A percentile compares a stretch with the other conserved stretches of the same genome.
Evolutionary conservation across 1,140 invertebrate genomes (phyloP).

Genomic region (Melipona quadrifasciata): DNA sequence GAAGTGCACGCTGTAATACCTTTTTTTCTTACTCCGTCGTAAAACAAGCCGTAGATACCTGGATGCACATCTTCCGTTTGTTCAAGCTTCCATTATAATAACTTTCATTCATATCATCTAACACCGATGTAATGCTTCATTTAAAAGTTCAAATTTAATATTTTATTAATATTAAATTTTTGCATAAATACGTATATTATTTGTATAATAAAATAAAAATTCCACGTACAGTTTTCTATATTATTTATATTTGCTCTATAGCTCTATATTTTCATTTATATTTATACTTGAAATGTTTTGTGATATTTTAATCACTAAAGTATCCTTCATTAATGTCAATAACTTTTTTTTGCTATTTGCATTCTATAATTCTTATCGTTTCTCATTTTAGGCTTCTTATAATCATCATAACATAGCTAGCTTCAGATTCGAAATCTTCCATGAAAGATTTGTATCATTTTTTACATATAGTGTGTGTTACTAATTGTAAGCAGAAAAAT

Average conservation of each 20-base stretch:
- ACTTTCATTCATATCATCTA: background rate
- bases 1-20: background rate
- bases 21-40: background rate
- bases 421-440: background rate
- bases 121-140: background rate
- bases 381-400: background rate
- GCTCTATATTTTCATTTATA: background rate
- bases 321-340: no score
- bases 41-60: slow-evolving; percentile 2
- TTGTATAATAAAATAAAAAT: background rate
- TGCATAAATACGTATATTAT: background rate
- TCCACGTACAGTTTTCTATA: background rate
- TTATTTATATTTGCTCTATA: background rate
- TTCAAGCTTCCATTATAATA: background rate
- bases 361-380: background rate
- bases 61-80: background rate
- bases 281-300: background rate
- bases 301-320: background rate
- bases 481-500: background rate
- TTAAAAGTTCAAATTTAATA: background rate
- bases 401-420: background rate
- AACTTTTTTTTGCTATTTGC: background rate
- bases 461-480: background rate
- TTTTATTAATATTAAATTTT: background rate
- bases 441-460: background rate